These are phyloP conservation scores for Hirudinaria manillensis DNA, from an alignment of 2,888 invertebrate genomes.

Conservation along the genomic window DNA sequence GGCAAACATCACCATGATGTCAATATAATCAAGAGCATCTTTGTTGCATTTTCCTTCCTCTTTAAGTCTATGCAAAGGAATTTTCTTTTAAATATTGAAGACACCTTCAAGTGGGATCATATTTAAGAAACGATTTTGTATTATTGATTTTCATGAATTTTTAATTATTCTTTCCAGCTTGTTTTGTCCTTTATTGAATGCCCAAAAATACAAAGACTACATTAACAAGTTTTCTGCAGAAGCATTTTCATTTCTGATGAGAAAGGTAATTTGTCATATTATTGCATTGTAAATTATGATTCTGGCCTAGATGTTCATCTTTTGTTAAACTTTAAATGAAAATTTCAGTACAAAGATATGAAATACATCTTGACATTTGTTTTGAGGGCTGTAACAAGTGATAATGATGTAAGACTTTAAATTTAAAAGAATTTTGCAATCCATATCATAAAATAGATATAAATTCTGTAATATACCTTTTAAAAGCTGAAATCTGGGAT, in stretches of 20 bases:
- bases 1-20: constrained; percentile 66
- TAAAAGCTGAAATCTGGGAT: constrained; percentile 69
- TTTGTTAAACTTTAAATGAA: constrained; percentile 28
- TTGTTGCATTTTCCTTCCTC: constrained; percentile 78
- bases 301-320: background rate
- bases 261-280: constrained; percentile 55
- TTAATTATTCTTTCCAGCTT: constrained; percentile 41
- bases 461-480: background rate
- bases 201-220: constrained; percentile 68
- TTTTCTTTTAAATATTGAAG: constrained; percentile 71
- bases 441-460: background rate
- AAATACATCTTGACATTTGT: constrained; percentile 60
- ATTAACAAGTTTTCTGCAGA: constrained; percentile 89
- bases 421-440: background rate
- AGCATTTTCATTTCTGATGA: constrained; percentile 86
- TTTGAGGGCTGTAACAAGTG: background rate
- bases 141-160: background rate
- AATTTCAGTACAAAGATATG: constrained; percentile 65
- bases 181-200: constrained; percentile 66
- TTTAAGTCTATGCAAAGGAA: constrained; percentile 82
- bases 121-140: background rate
- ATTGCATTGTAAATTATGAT: constrained; percentile 13
- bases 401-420: constrained; percentile 15
- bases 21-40: constrained; percentile 77
- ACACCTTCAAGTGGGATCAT: constrained; percentile 60